Evolutionary conservation across 1,140 invertebrate genomes (phyloP), one percentile per base, ranked within the genome.

Genomic region (Drosophila busckii): DNA sequence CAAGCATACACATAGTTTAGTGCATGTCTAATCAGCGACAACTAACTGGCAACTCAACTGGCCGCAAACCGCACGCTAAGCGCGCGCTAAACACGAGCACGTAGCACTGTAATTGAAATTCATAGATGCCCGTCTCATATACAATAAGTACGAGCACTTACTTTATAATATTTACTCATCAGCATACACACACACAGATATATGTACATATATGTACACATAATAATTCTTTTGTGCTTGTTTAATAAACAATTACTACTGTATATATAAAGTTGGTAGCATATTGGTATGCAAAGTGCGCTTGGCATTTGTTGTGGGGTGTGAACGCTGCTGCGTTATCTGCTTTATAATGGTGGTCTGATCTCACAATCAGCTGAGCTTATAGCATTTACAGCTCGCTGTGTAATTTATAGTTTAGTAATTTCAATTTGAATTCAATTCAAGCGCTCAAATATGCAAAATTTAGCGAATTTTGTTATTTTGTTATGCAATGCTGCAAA

Each of bases 21-120:
- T 53, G 69, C 69, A 71, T 66, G 44, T 56, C 38, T 53, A 65
- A 70, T 70, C 44, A 59, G 32, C 25, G 59, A 44, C 26, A 40
- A 28, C 10, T 35, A 37, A 42, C 28, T 31, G 34, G 20, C 12
- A 19, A 13, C 32, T 23, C 23, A 19, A 9, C 10, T 12, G 16
- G 22, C 22, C n/a, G n/a, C n/a, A n/a, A n/a, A n/a, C n/a, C n/a
- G n/a, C n/a, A n/a, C 73, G 56, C 19, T 16, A 34, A 75, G 52
- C 34, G 68, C 63, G 68, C 67, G 54, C 58, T 60, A 50, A 64
- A 54, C 70, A 80, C 75, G 76, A 59, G 60, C 73, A 80, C 73
- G 73, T 80, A n/a, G n/a, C n/a, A 75, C 64, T 58, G 28, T 61
- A 82, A 82, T 82, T 80, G 64, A 82, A 80, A 80, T 80, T 80